A percentile compares a stretch with the other conserved stretches of the same genome.
Conservation (phyloP, 1,140 invertebrate species). For the Telenomus remus region DNA sequence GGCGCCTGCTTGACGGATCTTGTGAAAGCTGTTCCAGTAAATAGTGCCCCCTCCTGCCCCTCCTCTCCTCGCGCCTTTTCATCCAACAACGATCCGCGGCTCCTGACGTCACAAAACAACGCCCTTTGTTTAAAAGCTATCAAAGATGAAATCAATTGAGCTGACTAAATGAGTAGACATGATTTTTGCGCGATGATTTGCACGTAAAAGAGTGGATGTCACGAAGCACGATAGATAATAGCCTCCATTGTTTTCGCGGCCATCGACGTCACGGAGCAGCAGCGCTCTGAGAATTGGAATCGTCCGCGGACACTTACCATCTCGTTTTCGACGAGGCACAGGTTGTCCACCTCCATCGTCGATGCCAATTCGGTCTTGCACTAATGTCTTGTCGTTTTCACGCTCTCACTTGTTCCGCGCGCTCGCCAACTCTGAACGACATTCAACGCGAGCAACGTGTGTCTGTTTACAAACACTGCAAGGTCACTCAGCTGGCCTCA, state of each 20-base stretch:
- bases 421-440: conserved; percentile 11
- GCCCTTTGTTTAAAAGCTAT: conserved; percentile 46
- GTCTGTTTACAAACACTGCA: conserved; percentile 75
- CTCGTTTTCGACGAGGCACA: conserved; percentile 69
- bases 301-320: conserved; percentile 64
- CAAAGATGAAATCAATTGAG: neutral
- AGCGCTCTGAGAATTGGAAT: conserved; percentile 36
- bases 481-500: conserved; percentile 71
- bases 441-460: conserved; percentile 67
- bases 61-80: conserved; percentile 9
- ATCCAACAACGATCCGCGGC: conserved; percentile 20
- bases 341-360: conserved; percentile 67
- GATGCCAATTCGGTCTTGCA: neutral
- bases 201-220: conserved; percentile 4
- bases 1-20: conserved; percentile 61
- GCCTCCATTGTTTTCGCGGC: conserved; percentile 34
- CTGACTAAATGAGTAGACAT: neutral
- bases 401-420: neutral
- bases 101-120: conserved; percentile 60
- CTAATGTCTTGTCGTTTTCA: conserved; percentile 1
- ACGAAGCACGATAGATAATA: conserved; percentile 2
- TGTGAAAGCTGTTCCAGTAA: conserved; percentile 53
- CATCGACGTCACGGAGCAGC: conserved; percentile 58
- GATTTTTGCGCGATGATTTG: neutral
- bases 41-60: conserved; percentile 35